Evolutionary conservation across 2,888 invertebrate genomes (phyloP).

Genomic region (Lasioglossum oenotherae): DNA sequence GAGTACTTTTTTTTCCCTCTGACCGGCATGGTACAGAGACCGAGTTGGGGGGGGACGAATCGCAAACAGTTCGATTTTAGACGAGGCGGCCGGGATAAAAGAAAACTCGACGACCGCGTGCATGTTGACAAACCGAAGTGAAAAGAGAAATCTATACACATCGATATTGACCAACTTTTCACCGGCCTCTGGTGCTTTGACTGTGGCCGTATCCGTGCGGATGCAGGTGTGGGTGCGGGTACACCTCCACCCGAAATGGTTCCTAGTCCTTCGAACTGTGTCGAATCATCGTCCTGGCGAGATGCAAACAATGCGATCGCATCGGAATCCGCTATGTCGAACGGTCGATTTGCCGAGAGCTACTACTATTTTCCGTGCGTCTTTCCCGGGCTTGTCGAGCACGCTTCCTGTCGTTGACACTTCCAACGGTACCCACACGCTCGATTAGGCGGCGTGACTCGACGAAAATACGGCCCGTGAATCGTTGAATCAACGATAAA

Average conservation of each 20-base stretch:
- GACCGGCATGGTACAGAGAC: background rate
- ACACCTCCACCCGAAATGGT: background rate
- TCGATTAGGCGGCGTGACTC: background rate
- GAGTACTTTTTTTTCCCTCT: background rate
- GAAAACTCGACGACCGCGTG: constrained; percentile 53
- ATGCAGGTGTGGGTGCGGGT: background rate
- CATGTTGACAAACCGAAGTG: constrained; percentile 60
- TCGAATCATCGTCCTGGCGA: constrained; percentile 10
- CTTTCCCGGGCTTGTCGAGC: background rate
- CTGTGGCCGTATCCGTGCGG: background rate
- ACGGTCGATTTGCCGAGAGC: constrained; percentile 21
- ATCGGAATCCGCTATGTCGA: background rate
- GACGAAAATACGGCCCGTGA: constrained; percentile 15
- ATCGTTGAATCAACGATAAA: constrained; percentile 31
- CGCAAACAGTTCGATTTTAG: constrained; percentile 69
- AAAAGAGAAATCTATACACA: constrained; percentile 62
- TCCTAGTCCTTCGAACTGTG: constrained; percentile 15
- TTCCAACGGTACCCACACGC: background rate
- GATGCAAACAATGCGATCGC: constrained; percentile 7
- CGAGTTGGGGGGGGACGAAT: constrained; percentile 56
- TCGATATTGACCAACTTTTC: constrained; percentile 68
- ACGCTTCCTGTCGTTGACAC: background rate
- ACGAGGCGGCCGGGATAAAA: constrained; percentile 57
- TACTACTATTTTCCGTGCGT: constrained; percentile 1
- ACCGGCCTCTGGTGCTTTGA: constrained; percentile 6